Evolutionary conservation across 2,113 vertebrate genomes (phyloP).

Genomic region (Gopherus flavomarginatus): DNA sequence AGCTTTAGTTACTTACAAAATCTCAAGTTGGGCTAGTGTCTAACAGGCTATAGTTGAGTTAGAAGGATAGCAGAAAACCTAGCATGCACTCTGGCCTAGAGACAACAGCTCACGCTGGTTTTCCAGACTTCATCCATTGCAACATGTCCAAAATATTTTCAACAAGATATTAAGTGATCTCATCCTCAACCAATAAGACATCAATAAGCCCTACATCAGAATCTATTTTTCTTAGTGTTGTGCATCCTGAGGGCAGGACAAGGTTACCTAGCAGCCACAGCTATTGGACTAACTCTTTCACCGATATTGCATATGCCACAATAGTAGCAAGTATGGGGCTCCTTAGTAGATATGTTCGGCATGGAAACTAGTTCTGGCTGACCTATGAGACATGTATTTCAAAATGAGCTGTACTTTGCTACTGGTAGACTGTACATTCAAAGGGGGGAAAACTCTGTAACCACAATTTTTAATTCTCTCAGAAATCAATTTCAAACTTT

Average conservation of each 20-base stretch:
- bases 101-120: slow-evolving; percentile 54
- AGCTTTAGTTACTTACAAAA: rapidly evolving
- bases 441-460: background rate
- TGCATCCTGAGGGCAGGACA: rapidly evolving
- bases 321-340: background rate
- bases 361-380: rapidly evolving
- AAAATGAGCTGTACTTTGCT: rapidly evolving
- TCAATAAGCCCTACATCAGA: background rate
- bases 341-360: background rate
- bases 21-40: background rate
- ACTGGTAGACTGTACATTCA: background rate
- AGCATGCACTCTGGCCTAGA: background rate
- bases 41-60: background rate
- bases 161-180: background rate
- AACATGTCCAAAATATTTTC: background rate
- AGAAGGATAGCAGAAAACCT: background rate
- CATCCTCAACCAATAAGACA: background rate
- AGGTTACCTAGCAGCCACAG: rapidly evolving
- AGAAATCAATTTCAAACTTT: background rate
- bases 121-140: background rate
- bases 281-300: rapidly evolving
- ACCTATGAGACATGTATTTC: background rate
- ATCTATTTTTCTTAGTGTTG: rapidly evolving
- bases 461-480: background rate
- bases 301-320: background rate